Evolutionary conservation across 2,888 invertebrate species (phyloP).

Genomic region (Allygus modestus): DNA sequence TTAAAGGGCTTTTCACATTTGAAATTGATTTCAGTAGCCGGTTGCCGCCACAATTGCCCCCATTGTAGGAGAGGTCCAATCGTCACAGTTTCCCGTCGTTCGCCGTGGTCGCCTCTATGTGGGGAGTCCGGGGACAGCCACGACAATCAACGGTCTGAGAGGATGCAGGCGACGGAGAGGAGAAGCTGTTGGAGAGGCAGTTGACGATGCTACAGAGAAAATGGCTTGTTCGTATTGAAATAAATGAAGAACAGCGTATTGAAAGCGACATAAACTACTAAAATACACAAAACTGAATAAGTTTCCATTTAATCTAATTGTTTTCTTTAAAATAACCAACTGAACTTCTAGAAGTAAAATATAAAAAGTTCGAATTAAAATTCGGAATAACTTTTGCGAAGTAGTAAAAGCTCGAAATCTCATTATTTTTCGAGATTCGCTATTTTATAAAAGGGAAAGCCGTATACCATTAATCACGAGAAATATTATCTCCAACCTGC

Average conservation of each 20-base stretch:
- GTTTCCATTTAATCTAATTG: too few relatives aligned
- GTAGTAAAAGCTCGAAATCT: neutral
- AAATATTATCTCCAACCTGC: constrained; percentile 48
- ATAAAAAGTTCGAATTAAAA: neutral
- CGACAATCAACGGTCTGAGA: neutral
- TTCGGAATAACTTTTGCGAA: neutral
- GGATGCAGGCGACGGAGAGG: neutral
- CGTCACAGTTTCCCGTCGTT: constrained; percentile 44
- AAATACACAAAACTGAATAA: too few relatives aligned
- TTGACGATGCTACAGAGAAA: neutral
- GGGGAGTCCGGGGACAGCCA: constrained; percentile 6
- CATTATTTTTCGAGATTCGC: constrained; percentile 28
- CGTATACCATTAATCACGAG: constrained; percentile 48
- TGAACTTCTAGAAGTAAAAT: neutral
- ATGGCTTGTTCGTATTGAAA: too few relatives aligned
- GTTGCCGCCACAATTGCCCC: constrained; percentile 58
- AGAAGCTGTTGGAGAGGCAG: neutral
- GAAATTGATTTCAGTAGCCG: constrained; percentile 56
- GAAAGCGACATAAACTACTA: too few relatives aligned
- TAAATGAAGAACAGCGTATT: too few relatives aligned
- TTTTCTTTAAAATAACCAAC: too few relatives aligned
- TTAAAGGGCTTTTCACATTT: constrained; percentile 40
- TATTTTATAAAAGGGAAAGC: constrained; percentile 42
- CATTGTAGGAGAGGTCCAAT: constrained; percentile 51
- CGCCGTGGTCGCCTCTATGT: neutral